phyloP scores from a whole-genome alignment of 35 echinoderm and acorn worm genomes.

The Lytechinus variegatus region DNA sequence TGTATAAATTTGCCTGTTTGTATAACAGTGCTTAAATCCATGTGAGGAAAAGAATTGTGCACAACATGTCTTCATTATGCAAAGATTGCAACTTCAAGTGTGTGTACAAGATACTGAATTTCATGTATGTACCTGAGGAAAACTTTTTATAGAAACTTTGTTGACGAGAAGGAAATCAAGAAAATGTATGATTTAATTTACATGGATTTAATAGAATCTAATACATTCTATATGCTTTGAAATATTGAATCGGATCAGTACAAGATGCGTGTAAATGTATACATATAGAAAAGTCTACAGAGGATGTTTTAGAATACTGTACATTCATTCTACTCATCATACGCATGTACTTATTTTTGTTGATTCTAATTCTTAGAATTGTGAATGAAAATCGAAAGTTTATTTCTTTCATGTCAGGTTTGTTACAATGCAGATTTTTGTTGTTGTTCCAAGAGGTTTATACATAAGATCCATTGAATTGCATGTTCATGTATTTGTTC shows the following conservation, averaged over 20 bases:
- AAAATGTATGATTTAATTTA: not conserved
- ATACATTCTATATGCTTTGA: not conserved
- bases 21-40: no score
- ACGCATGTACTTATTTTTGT: not conserved
- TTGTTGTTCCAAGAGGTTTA: not conserved
- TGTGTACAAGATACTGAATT: not conserved
- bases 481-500: not conserved
- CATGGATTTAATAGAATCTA: not conserved
- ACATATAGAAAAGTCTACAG: not conserved
- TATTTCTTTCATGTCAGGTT: not conserved
- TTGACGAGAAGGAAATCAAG: not conserved
- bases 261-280: not conserved
- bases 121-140: not conserved
- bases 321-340: not conserved
- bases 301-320: not conserved
- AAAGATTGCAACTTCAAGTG: not conserved
- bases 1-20: no score
- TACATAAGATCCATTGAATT: not conserved
- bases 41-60: no score
- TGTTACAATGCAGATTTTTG: not conserved
- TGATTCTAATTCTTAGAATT: not conserved
- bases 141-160: not conserved
- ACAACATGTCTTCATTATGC: not conserved
- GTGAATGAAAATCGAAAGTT: not conserved
- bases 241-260: not conserved